These are phyloP conservation scores for Peromyscus eremicus DNA, from an alignment of 2,797 vertebrate genomes.

Conservation along the genomic window DNA sequence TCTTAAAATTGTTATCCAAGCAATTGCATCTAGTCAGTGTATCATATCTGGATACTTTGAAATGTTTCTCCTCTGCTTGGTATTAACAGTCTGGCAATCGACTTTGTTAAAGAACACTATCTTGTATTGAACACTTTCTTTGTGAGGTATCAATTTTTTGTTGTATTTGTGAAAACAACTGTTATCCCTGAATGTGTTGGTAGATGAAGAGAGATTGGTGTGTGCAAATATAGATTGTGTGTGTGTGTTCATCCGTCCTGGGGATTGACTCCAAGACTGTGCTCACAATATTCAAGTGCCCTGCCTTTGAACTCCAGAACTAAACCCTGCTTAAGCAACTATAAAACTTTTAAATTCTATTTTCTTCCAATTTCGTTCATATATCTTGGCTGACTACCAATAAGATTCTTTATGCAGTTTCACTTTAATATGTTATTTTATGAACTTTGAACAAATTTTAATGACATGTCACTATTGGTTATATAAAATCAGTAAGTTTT, in stretches of 20 bases:
- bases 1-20: neutral
- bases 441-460: neutral
- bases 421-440: conserved; percentile 9
- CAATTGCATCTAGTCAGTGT: neutral
- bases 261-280: neutral
- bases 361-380: conserved; percentile 6
- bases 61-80: neutral
- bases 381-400: neutral
- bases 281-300: neutral
- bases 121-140: neutral
- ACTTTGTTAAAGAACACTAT: neutral
- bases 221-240: too few relatives aligned
- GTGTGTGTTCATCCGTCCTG: neutral
- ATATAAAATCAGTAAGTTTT: neutral
- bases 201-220: neutral
- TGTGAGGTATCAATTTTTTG: neutral
- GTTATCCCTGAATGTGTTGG: neutral
- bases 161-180: neutral
- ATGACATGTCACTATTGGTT: neutral
- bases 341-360: neutral
- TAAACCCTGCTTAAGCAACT: neutral
- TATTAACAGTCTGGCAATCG: neutral
- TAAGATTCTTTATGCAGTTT: neutral
- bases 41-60: neutral
- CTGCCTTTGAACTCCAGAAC: neutral